Evolutionary conservation across 2,113 vertebrate species (phyloP), one percentile per base, ranked within the genome.

Genomic region (Halcyon malimbica): DNA sequence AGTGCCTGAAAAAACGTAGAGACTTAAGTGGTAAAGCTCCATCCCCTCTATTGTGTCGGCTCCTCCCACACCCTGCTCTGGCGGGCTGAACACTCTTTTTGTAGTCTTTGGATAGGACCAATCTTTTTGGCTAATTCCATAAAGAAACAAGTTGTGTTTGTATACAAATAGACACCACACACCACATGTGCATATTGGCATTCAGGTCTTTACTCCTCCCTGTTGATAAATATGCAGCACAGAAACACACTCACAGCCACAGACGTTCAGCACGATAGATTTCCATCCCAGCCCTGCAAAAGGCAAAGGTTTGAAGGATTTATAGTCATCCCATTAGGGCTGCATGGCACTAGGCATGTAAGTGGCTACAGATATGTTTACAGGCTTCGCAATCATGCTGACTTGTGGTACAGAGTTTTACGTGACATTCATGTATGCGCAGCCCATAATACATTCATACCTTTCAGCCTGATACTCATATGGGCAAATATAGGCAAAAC

Each of bases 201-300:
- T 71, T 64, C 89, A 71, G 83, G 29, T 53, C 83, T 59, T 37
- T 16, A 35, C 9, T 17, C n/a, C 7, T 56, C 31, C 51, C 23
- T 33, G n/a, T 5, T 0, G 0, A 81, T 50, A 67, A 87, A 88
- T 7, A 14, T 0, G n/a, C 26, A 70, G 83, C 54, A 37, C 31
- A 77, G 54, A 90, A 65, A 19, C 41, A 16, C 62, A 3, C 39
- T 20, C 8, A 10, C 5, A 83, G 64, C 68, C 62, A 42, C 54
- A 29, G 44, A 33, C 67, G 16, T 25, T 37, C 42, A 9, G 57
- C 65, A 35, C 39, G 44, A 17, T 4, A 63, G 16, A 62, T 28
- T 63, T 54, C 67, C 53, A 44, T 4, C 59, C 31, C 63, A 87
- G 28, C 44, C 48, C 76, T 16, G 54, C 28, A 70, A 44, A 77